phyloP scores from a whole-genome alignment of 1,140 invertebrate genomes.

The Zaprionus taronus region DNA sequence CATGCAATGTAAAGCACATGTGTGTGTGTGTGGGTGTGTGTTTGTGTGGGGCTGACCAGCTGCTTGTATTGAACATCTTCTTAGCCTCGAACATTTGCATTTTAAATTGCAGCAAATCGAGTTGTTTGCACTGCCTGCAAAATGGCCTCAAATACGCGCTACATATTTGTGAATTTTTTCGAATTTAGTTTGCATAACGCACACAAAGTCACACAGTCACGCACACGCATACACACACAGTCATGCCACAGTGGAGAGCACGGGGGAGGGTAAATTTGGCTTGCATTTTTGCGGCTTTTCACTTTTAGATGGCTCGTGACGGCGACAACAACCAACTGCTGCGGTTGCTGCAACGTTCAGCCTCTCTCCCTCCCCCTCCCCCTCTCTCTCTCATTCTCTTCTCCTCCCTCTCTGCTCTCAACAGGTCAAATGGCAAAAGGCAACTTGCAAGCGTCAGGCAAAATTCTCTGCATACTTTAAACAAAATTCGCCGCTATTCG shows the following conservation, averaged over 20 bases:
- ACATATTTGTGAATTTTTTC: slow-evolving; percentile 58
- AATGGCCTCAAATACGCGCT: slow-evolving; percentile 55
- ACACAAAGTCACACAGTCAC: slow-evolving; percentile 18
- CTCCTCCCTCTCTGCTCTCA: too few relatives aligned
- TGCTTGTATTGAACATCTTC: slow-evolving; percentile 36
- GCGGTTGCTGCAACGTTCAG: slow-evolving; percentile 8
- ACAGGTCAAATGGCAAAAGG: slow-evolving; percentile 11
- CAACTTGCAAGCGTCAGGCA: background rate
- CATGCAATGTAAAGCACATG: slow-evolving; percentile 34
- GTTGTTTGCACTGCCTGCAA: slow-evolving; percentile 69
- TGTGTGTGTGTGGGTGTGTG: slow-evolving; percentile 6
- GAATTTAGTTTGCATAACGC: slow-evolving; percentile 46
- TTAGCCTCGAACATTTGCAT: slow-evolving; percentile 78
- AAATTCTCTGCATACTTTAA: slow-evolving; percentile 26
- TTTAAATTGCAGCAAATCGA: slow-evolving; percentile 75
- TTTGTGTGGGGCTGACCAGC: slow-evolving; percentile 45
- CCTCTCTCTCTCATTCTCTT: background rate
- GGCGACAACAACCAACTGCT: slow-evolving; percentile 28
- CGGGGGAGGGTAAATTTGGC: slow-evolving; percentile 42
- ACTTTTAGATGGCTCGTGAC: slow-evolving; percentile 26
- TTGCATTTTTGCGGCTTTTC: slow-evolving; percentile 55
- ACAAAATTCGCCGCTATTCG: slow-evolving; percentile 6
- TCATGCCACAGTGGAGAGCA: slow-evolving; percentile 23
- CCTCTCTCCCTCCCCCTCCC: background rate
- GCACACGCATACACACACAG: background rate